Conservation (phyloP, 2,797 vertebrate species). For the Lophius americanus region DNA sequence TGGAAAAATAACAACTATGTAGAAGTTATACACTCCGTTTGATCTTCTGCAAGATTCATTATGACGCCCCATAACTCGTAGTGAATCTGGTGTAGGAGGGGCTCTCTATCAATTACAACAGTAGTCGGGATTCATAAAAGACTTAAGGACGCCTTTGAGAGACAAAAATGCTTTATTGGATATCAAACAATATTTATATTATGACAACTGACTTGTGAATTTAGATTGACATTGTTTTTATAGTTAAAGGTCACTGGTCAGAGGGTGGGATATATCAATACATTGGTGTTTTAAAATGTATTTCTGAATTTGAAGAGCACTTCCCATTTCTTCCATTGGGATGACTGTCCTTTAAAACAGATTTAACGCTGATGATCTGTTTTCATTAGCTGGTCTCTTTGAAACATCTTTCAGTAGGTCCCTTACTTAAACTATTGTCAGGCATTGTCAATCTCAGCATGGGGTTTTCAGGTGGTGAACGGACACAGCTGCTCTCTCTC, state of each 20-base stretch:
- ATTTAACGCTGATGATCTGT: not conserved
- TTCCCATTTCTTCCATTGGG: too few relatives aligned
- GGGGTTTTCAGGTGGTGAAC: not conserved
- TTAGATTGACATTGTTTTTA: too few relatives aligned
- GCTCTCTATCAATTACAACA: constrained; percentile 55
- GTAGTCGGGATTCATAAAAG: constrained; percentile 48
- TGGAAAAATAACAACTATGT: constrained; percentile 64
- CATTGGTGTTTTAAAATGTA: too few relatives aligned
- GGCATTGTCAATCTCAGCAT: not conserved
- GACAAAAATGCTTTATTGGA: constrained; percentile 10
- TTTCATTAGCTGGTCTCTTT: not conserved
- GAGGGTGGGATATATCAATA: not conserved
- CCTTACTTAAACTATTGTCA: not conserved
- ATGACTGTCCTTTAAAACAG: not conserved
- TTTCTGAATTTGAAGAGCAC: too few relatives aligned
- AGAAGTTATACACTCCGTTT: constrained; percentile 69
- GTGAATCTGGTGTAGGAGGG: constrained; percentile 31
- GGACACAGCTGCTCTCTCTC: not conserved
- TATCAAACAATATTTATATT: too few relatives aligned
- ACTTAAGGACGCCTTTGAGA: constrained; percentile 28
- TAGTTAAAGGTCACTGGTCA: too few relatives aligned
- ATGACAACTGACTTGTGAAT: too few relatives aligned
- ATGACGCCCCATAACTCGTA: constrained; percentile 44
- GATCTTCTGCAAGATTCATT: constrained; percentile 67
- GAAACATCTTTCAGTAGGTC: not conserved